Evolutionary conservation across 2,888 invertebrate genomes (phyloP).

Genomic region (Rotaria socialis): DNA sequence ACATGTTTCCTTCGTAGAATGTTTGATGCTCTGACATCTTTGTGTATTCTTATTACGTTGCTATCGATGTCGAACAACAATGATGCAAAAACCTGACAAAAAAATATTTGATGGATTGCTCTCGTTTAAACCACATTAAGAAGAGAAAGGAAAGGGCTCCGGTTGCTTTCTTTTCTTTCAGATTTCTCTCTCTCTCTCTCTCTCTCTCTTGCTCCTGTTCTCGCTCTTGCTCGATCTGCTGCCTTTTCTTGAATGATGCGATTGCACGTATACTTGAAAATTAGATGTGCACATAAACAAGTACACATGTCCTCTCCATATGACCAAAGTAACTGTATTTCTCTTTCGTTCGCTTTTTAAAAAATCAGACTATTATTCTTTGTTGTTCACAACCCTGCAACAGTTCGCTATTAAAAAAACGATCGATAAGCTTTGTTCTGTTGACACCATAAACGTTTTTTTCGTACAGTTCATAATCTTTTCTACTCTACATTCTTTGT

Average conservation of each 20-base stretch:
- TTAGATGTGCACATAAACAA: background rate
- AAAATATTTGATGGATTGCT: background rate
- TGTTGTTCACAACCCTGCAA: background rate
- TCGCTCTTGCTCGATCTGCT: background rate
- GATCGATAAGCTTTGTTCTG: background rate
- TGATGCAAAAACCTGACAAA: background rate
- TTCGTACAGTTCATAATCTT: background rate
- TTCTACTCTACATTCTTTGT: background rate
- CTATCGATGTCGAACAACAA: background rate
- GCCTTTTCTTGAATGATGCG: background rate
- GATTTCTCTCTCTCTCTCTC: background rate
- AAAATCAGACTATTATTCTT: background rate
- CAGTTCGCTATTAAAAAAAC: background rate
- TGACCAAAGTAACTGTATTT: background rate
- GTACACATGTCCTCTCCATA: background rate
- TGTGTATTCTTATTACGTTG: background rate
- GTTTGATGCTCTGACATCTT: background rate
- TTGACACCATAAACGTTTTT: background rate
- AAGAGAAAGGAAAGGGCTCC: background rate
- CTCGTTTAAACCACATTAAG: background rate
- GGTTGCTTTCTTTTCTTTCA: background rate
- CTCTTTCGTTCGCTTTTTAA: background rate
- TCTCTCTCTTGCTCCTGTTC: background rate
- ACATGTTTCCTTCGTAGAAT: background rate
- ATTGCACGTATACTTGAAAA: constrained; percentile 9